Base-by-base conservation (phyloP, 1,140 invertebrate genomes). In the Sinella curviseta region DNA sequence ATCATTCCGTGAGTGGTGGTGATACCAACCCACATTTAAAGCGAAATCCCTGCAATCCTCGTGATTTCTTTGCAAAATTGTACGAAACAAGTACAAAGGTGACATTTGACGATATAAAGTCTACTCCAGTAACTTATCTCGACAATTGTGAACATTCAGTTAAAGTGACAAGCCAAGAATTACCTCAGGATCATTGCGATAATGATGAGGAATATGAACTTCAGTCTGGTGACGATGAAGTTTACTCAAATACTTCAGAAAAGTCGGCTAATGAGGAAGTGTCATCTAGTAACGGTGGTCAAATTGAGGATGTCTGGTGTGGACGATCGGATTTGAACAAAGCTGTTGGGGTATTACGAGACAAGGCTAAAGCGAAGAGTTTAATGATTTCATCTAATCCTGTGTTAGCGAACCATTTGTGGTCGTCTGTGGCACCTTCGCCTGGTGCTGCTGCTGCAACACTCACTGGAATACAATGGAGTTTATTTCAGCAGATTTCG, bases 31-130 rank as follows among this genome's bases (percentile, higher is more conserved):
- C 12, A 33, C 8, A 30, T 2, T 60, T 30, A 30, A 65, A 70
- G 28, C 79, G 79, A 33, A 35, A 75, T n/a, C 81, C 81, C 26
- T 80, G 78, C 17, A 79, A 76, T 48, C 81, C 79, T 8, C 30
- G 82, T 12, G 82, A 82, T 2, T 82, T 82, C 34, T 82, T 82
- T 79, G 79, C 82, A n/a, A 67, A 74, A 2, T 34, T 82, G 0
- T 82, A 82, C 54, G 82, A 82, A 35, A 48, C 55, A 14, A 8
- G 8, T 60, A 24, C 4, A 60, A 60, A 26, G n/a, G 14, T 60
- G 55, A 14, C 55, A 60, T n/a, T n/a, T n/a, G n/a, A n/a, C n/a
- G n/a, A n/a, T n/a, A n/a, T n/a, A n/a, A n/a, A n/a, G n/a, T n/a
- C n/a, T n/a, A n/a, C n/a, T n/a, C n/a, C n/a, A n/a, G n/a, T n/a